Evolutionary conservation across 2,113 vertebrate species (phyloP), one percentile per base, ranked within the genome.

Genomic region (Sorex araneus): DNA sequence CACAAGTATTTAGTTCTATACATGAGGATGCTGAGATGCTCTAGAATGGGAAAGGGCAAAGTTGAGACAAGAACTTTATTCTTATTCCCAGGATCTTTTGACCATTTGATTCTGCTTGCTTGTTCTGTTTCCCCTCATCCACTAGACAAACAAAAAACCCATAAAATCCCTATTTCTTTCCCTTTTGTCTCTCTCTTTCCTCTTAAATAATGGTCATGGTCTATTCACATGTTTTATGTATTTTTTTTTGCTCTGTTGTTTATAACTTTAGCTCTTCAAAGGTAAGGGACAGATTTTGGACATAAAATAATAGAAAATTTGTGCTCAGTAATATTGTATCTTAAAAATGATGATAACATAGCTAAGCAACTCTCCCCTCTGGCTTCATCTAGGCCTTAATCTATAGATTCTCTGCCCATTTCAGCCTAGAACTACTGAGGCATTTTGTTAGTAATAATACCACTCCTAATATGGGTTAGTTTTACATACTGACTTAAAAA

Each of bases 231-330:
- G 12, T 71, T 73, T 34, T 60, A 23, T 19, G 57, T 79, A 30
- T 23, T 6, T 40, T 23, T 6, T 40, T 87, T 83, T 83, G 10
- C 40, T 84, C 90, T 60, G 6, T 75, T 90, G 30, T 36, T 71
- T 76, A 27, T 84, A 34, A 30, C 36, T 43, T 74, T 94, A 81
- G 57, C 30, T 94, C 71, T 94, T 82, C 75, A 64, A 89, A 79
- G 73, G 32, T 40, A 92, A 95, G 67, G 63, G 28, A 12, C 32
- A 94, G 32, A n/a, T 84, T 90, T 83, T 78, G 85, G 69, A 79
- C n/a, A 80, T 15, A 89, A 91, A 89, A 66, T 75, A 86, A 34
- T 27, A 19, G 34, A 40, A 23, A 87, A 28, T 80, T 66, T 57
- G 28, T 79, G n/a, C 8, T 86, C 50, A 16, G 3, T 78, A 80